Conservation (phyloP, 2,888 invertebrate genomes). For the Heliconius ethilla region DNA sequence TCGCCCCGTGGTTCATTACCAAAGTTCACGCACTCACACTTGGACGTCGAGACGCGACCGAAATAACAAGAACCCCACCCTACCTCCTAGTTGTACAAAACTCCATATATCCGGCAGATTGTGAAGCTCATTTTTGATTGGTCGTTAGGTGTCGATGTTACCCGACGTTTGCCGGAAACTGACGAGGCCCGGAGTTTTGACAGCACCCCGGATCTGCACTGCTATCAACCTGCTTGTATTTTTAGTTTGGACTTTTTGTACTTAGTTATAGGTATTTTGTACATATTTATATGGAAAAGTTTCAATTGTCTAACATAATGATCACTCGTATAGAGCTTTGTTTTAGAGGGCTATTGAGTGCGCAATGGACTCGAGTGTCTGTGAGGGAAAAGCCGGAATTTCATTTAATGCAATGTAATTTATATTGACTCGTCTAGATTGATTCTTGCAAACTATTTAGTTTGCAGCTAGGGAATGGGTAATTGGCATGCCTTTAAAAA, state of each 20-base stretch:
- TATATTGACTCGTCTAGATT: constrained; percentile 9
- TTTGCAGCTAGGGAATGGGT: not conserved
- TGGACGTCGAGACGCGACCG: constrained; percentile 50
- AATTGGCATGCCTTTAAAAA: not conserved
- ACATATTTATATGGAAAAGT: constrained; percentile 20
- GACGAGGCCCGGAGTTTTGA: constrained; percentile 67
- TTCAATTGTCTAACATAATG: constrained; percentile 32
- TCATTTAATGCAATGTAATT: constrained; percentile 15
- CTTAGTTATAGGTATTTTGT: constrained; percentile 5
- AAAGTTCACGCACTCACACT: constrained; percentile 80
- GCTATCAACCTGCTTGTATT: constrained; percentile 44
- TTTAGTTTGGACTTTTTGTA: constrained; percentile 27
- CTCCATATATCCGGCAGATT: constrained; percentile 38
- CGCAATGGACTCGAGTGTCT: constrained; percentile 22
- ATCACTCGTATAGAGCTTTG: constrained; percentile 36
- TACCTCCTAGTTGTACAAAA: constrained; percentile 44
- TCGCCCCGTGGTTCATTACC: constrained; percentile 78
- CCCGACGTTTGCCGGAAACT: constrained; percentile 67
- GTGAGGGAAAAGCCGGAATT: constrained; percentile 7
- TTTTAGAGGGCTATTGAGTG: constrained; percentile 30
- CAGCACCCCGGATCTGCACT: constrained; percentile 72
- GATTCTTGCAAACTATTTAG: constrained; percentile 2
- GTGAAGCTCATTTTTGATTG: constrained; percentile 56
- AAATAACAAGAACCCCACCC: constrained; percentile 53
- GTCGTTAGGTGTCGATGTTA: constrained; percentile 60